Evolutionary conservation across 2,888 invertebrate species (phyloP).

Genomic region (Flexamia atlantica): DNA sequence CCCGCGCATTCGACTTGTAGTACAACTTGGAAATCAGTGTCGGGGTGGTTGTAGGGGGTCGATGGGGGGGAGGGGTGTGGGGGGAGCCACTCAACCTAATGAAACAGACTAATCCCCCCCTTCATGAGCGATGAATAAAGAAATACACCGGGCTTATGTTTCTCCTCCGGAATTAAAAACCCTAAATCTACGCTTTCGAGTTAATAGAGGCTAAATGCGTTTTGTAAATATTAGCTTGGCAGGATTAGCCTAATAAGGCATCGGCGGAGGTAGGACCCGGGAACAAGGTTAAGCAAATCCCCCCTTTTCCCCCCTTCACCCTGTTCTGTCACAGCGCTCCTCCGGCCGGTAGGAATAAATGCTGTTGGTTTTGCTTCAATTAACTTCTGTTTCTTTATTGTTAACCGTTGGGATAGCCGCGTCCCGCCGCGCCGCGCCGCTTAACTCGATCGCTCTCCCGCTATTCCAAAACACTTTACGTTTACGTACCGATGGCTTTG

Average conservation of each 20-base stretch:
- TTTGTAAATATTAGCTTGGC: slow-evolving; percentile 57
- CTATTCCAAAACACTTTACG: slow-evolving; percentile 29
- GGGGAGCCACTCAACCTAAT: slow-evolving; percentile 78
- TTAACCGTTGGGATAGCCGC: slow-evolving; percentile 39
- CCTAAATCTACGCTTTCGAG: slow-evolving; percentile 60
- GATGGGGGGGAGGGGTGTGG: slow-evolving; percentile 67
- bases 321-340: slow-evolving; percentile 1
- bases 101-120: slow-evolving; percentile 77
- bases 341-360: slow-evolving; percentile 7
- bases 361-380: slow-evolving; percentile 55
- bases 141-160: slow-evolving; percentile 59
- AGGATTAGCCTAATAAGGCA: slow-evolving; percentile 56
- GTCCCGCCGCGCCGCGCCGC: slow-evolving; percentile 18
- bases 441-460: slow-evolving; percentile 37
- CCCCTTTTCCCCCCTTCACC: background rate
- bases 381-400: slow-evolving; percentile 55
- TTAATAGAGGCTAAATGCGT: slow-evolving; percentile 59
- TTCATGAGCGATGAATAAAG: slow-evolving; percentile 64
- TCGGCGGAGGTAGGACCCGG: slow-evolving; percentile 27
- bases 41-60: slow-evolving; percentile 59
- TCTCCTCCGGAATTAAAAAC: slow-evolving; percentile 57
- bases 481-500: slow-evolving; percentile 15
- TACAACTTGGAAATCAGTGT: slow-evolving; percentile 61
- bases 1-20: slow-evolving; percentile 22
- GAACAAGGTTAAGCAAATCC: slow-evolving; percentile 55